Base-by-base conservation (phyloP, 2,888 invertebrate species). In the Mythimna ferrago region DNA sequence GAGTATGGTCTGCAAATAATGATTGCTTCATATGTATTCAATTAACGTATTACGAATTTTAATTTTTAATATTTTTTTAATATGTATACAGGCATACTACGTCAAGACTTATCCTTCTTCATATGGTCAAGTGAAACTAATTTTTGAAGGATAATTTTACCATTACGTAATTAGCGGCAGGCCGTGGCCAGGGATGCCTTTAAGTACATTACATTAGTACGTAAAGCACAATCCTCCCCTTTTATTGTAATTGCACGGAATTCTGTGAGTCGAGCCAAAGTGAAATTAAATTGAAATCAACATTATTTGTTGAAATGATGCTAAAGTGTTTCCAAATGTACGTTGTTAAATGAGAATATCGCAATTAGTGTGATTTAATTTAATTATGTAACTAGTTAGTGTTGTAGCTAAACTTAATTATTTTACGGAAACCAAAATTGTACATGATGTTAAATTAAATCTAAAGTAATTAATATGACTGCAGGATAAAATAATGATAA, bases 181-280 rank as follows among this genome's bases (percentile, higher is more conserved):
- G 79, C 83, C 61, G 76, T 79, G 77, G 81, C 76, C 73, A 76
- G 84, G 79, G 82, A 88, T 81, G 83, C 87, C 80, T 84, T 84
- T 66, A 80, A 89, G 87, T 87, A 86, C 88, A 88, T 88, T 87
- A 86, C 88, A 88, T 88, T 90, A 87, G 82, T 84, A 82, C 79
- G 78, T 86, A 85, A 87, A 87, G 83, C 85, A 84, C 84, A 83
- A 85, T 85, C 86, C 83, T 89, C 87, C 48, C 84, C 83, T 91
- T 91, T 91, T 88, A 90, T 85, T 91, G 90, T 90, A 92, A 91
- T 90, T 89, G 70, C 78, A 76, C 62, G 58, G 73, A 77, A 83
- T 84, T 83, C 74, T 76, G 66, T 65, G 65, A 81, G 67, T 51
- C 64, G 65, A 77, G 73, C 44, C 76, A 60, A 54, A 76, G 53